Conservation (phyloP, 2,888 invertebrate genomes). For the Criorhina ranunculi region DNA sequence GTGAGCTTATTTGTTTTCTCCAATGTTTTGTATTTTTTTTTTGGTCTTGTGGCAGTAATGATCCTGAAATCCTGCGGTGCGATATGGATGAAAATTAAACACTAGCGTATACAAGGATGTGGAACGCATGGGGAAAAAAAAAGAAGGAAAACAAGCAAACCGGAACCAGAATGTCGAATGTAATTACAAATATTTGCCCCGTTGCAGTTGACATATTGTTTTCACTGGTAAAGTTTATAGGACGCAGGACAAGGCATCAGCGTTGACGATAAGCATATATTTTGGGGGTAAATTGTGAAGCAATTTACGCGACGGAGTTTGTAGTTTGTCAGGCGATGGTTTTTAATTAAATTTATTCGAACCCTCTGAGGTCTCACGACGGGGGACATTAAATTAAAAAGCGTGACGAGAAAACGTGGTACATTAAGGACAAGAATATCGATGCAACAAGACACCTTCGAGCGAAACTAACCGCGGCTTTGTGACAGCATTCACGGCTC, state of each 20-base stretch:
- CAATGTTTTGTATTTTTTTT: constrained; percentile 7
- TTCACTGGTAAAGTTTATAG: constrained; percentile 40
- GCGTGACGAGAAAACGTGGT: no score
- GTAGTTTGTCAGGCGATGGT: background rate
- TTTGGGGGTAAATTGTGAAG: constrained; percentile 18
- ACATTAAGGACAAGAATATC: no score
- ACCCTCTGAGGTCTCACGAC: background rate
- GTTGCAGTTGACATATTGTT: constrained; percentile 63
- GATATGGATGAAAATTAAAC: constrained; percentile 55
- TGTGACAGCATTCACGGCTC: no score
- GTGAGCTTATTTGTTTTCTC: constrained; percentile 36
- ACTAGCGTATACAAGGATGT: background rate
- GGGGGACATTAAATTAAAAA: no score
- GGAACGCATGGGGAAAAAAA: background rate
- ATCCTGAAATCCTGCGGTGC: constrained; percentile 39
- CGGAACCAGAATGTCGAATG: constrained; percentile 60
- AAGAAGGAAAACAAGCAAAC: constrained; percentile 13
- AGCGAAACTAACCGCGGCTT: no score
- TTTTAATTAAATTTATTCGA: constrained; percentile 1
- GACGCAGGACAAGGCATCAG: constrained; percentile 4
- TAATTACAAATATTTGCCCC: constrained; percentile 52
- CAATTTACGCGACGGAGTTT: background rate
- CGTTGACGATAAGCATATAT: constrained; percentile 25
- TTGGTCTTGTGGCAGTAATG: constrained; percentile 39
- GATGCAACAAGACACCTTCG: no score